Conservation (phyloP, 2,113 vertebrate species). For the Sorex araneus region DNA sequence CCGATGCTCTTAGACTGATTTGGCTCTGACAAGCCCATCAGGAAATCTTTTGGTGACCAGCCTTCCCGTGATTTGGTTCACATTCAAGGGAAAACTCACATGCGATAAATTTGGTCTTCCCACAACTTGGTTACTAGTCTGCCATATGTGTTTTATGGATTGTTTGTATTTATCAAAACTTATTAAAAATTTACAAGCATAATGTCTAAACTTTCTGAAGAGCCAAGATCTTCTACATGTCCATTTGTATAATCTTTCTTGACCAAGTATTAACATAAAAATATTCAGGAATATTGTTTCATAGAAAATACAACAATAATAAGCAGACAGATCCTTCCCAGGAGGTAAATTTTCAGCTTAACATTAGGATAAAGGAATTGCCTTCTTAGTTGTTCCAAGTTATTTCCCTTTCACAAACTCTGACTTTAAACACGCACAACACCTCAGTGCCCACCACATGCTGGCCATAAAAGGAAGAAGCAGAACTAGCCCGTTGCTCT, state of each 20-base stretch:
- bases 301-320: background rate
- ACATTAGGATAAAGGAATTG: background rate
- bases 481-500: background rate
- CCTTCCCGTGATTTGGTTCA: background rate
- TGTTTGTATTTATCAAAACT: too few relatives aligned
- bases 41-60: background rate
- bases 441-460: background rate
- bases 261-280: background rate
- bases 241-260: background rate
- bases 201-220: background rate
- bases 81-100: background rate
- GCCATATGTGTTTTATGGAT: background rate
- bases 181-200: slow-evolving; percentile 39
- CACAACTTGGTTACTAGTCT: background rate
- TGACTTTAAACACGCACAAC: background rate
- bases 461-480: background rate
- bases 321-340: background rate
- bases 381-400: background rate
- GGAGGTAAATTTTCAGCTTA: background rate
- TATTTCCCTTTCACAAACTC: background rate
- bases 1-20: background rate
- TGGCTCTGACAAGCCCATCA: background rate
- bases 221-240: background rate
- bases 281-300: slow-evolving; percentile 1
- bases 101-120: background rate